Percentiles rank a stretch among this genome's conserved stretches.
These are phyloP conservation scores for Athalia cordata DNA, from an alignment of 2,888 invertebrate species.

Conservation along the genomic window DNA sequence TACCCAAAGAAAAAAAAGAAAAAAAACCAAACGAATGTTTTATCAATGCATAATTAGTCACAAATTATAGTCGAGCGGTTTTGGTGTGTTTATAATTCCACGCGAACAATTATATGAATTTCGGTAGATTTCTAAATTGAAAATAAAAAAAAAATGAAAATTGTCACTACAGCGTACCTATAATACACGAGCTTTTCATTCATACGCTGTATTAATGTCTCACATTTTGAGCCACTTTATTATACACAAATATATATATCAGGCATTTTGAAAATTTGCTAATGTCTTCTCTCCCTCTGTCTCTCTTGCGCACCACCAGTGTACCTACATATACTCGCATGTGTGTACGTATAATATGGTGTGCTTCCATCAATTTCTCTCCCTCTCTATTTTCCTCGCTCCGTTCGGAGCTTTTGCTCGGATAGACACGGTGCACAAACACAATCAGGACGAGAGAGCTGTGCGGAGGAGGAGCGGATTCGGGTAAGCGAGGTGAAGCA, in stretches of 20 bases:
- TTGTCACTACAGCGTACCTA: too few species aligned
- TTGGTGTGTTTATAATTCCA: too few species aligned
- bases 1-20: not conserved
- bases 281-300: not conserved
- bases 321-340: too few species aligned
- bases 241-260: too few species aligned
- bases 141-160: too few species aligned
- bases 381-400: not conserved
- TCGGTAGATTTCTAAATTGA: too few species aligned
- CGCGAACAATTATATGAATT: too few species aligned
- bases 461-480: slow-evolving; percentile 16
- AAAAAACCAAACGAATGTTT: not conserved
- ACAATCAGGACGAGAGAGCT: slow-evolving; percentile 20
- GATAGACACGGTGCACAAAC: slow-evolving; percentile 44
- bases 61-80: not conserved
- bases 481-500: slow-evolving; percentile 28
- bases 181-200: too few species aligned
- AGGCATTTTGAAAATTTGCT: not conserved
- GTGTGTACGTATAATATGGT: not conserved
- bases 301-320: too few species aligned
- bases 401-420: slow-evolving; percentile 28
- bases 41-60: not conserved
- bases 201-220: too few species aligned
- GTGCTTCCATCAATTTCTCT: not conserved
- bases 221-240: too few species aligned